Evolutionary conservation across 2,113 vertebrate genomes (phyloP).

Genomic region (Eolophus roseicapilla): DNA sequence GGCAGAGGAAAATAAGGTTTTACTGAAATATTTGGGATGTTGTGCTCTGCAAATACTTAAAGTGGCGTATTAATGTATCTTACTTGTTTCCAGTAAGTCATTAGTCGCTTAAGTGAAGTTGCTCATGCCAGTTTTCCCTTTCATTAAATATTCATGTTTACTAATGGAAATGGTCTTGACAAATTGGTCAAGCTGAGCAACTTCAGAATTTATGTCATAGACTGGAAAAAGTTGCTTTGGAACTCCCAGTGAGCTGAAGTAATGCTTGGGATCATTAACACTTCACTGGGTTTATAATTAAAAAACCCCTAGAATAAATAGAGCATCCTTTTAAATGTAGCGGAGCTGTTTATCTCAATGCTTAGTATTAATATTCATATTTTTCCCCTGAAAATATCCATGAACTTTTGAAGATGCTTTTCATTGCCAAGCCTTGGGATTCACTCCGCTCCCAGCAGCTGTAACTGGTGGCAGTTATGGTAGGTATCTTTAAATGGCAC

Average conservation of each 20-base stretch:
- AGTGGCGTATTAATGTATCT: constrained; percentile 35
- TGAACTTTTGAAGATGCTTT: background rate
- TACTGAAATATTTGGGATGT: background rate
- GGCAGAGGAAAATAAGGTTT: background rate
- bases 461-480: background rate
- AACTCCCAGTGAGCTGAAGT: constrained; percentile 59
- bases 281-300: constrained; percentile 78
- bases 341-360: constrained; percentile 32
- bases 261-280: constrained; percentile 75
- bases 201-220: constrained; percentile 65
- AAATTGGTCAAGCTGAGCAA: constrained; percentile 75
- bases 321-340: constrained; percentile 46
- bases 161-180: constrained; percentile 79
- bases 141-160: constrained; percentile 82
- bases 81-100: constrained; percentile 73
- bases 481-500: fast-evolving
- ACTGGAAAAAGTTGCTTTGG: constrained; percentile 66
- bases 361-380: background rate
- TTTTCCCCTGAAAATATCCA: background rate
- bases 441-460: background rate
- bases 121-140: constrained; percentile 68
- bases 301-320: constrained; percentile 71
- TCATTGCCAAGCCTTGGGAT: background rate
- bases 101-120: constrained; percentile 70
- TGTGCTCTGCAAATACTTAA: constrained; percentile 31